Evolutionary conservation across 2,797 vertebrate species (phyloP), one percentile per base, ranked within the genome.

Genomic region (Myotis pilosus): DNA sequence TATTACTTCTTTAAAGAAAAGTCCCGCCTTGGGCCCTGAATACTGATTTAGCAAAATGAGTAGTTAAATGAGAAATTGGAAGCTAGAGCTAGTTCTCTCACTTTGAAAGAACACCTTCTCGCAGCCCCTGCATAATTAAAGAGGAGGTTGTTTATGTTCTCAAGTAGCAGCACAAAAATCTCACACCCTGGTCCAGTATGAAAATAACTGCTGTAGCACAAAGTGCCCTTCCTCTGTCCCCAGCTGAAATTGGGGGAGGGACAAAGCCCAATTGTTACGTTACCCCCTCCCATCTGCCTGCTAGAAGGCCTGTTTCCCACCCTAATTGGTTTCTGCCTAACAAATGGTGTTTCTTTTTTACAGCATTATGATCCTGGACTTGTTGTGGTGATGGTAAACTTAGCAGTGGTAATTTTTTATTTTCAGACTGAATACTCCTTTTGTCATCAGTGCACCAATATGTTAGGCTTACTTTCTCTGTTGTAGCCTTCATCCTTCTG

Each of bases 361-460:
- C 99, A 99, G 99, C 99, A 98, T 99, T 99, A 99, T 99, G 99
- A 99, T 99, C 99, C 99, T 99, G 99, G 99, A 99, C 99, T 99
- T 99, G 99, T 99, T 99, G 99, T 99, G 99, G 99, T 99, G 99
- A 99, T 99, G 99, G 99, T 99, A 99, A 99, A 99, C 99, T 99
- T 99, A 99, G 98, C 98, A 98, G 99, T 99, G 99, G 99, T 99
- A 99, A 99, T 99, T 99, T 99, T 99, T 99, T 99, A 99, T 99
- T 99, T 99, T 99, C 99, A 99, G 99, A 99, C 99, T 99, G 99
- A 99, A 99, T 99, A 99, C 99, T 98, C 99, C 98, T 98, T 99
- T 99, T 99, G 98, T 98, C 98, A 99, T 98, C 98, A 98, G 98
- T 98, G 98, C 98, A 98, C 98, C 98, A 98, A 98, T 98, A 98